phyloP scores from a whole-genome alignment of 2,888 invertebrate genomes.

The Embidobia sp. region DNA sequence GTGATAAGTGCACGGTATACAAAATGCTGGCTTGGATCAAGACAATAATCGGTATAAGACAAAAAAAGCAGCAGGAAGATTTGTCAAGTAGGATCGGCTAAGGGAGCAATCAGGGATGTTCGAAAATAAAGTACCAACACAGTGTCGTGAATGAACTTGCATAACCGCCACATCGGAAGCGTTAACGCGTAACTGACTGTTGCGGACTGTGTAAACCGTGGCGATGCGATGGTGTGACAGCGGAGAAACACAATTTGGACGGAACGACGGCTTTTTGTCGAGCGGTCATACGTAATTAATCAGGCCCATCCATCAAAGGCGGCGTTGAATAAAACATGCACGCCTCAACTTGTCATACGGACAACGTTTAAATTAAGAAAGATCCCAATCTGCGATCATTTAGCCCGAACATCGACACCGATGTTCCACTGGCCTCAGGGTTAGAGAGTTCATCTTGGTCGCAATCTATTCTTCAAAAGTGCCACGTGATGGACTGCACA shows the following conservation, averaged over 20 bases:
- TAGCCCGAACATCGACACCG: constrained; percentile 28
- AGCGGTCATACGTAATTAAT: constrained; percentile 24
- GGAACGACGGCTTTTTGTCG: constrained; percentile 4
- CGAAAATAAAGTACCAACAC: constrained; percentile 18
- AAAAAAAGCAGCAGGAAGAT: constrained; percentile 61
- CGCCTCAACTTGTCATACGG: constrained; percentile 33
- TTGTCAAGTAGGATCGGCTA: constrained; percentile 40
- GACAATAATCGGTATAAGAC: constrained; percentile 42
- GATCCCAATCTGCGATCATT: constrained; percentile 30
- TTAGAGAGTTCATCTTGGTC: constrained; percentile 36
- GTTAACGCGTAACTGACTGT: too few relatives aligned
- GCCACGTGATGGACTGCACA: constrained; percentile 20
- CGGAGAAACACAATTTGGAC: constrained; percentile 21
- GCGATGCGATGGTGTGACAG: neutral
- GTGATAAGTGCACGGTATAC: constrained; percentile 54
- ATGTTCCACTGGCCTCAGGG: constrained; percentile 31
- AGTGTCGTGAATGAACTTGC: constrained; percentile 32
- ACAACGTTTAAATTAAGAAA: constrained; percentile 42
- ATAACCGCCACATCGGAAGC: constrained; percentile 54
- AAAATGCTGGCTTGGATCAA: constrained; percentile 40
- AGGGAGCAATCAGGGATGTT: constrained; percentile 38
- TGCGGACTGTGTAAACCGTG: constrained; percentile 8
- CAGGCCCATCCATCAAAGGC: constrained; percentile 27
- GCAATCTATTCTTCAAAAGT: constrained; percentile 25
- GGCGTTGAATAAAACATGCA: constrained; percentile 41